Percentiles rank a stretch among this genome's conserved stretches.
Conservation (phyloP, 2,797 vertebrate species). For the Malurus leucopterus region DNA sequence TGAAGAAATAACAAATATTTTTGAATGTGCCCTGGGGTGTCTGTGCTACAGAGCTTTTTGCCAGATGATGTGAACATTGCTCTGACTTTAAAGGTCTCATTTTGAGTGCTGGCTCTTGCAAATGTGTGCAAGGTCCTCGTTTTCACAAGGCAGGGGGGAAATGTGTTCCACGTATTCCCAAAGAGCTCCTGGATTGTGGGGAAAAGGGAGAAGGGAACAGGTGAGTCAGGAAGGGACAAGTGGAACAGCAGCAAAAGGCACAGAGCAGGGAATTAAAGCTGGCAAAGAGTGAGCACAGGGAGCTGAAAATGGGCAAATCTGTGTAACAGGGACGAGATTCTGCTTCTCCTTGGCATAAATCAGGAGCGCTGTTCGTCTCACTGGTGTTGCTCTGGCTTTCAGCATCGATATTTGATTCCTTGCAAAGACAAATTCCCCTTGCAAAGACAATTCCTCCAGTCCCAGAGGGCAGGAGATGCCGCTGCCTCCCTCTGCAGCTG, state of each 20-base stretch:
- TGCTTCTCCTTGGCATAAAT: background rate
- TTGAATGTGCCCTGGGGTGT: background rate
- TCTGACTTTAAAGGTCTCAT: background rate
- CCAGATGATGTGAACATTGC: background rate
- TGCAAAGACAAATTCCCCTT: background rate
- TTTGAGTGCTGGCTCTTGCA: background rate
- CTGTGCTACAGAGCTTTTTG: background rate
- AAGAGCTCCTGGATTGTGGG: background rate
- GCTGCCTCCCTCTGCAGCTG: background rate
- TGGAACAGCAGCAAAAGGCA: background rate
- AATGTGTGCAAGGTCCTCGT: accelerated
- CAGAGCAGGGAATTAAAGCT: background rate
- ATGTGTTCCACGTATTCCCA: background rate
- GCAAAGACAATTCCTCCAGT: background rate
- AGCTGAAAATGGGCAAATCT: background rate
- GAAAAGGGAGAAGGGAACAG: background rate
- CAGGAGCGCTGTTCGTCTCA: background rate
- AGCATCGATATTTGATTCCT: background rate
- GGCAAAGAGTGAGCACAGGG: background rate
- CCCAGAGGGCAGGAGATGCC: background rate
- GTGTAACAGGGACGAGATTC: background rate
- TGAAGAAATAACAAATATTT: background rate
- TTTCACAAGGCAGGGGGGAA: background rate
- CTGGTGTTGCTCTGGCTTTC: background rate
- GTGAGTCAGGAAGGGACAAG: background rate